phyloP scores from a whole-genome alignment of 1,140 invertebrate genomes.

The Anastatus disparis region DNA sequence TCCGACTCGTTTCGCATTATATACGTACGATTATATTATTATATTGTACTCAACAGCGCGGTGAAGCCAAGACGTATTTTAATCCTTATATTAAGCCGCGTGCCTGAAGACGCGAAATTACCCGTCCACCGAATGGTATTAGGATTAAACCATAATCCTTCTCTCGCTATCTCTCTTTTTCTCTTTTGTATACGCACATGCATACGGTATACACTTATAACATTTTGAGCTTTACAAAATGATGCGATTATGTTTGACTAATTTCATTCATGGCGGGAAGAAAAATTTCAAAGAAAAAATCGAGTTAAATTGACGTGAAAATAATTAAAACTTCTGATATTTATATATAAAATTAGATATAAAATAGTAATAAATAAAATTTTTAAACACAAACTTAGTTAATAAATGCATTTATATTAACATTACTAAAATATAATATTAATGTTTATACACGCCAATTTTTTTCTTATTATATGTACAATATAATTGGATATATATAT shows the following conservation, averaged over 20 bases:
- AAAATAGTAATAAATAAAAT: too few species aligned
- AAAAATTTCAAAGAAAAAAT: too few species aligned
- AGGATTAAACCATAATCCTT: slow-evolving; percentile 60
- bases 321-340: too few species aligned
- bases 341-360: too few species aligned
- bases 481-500: too few species aligned
- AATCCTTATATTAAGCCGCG: slow-evolving; percentile 63
- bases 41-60: neutral
- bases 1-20: slow-evolving; percentile 12
- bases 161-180: neutral
- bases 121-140: slow-evolving; percentile 58
- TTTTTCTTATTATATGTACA: too few species aligned
- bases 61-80: slow-evolving; percentile 53
- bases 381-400: too few species aligned
- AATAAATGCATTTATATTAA: too few species aligned
- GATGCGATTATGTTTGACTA: neutral
- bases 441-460: too few species aligned
- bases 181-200: neutral
- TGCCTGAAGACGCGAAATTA: slow-evolving; percentile 41
- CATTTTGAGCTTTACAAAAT: neutral
- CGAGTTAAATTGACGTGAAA: too few species aligned
- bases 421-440: too few species aligned
- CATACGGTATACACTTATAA: neutral
- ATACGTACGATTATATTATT: slow-evolving; percentile 5
- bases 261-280: too few species aligned